Conservation (phyloP, 2,888 invertebrate species). For the Cheilosia grossa region DNA sequence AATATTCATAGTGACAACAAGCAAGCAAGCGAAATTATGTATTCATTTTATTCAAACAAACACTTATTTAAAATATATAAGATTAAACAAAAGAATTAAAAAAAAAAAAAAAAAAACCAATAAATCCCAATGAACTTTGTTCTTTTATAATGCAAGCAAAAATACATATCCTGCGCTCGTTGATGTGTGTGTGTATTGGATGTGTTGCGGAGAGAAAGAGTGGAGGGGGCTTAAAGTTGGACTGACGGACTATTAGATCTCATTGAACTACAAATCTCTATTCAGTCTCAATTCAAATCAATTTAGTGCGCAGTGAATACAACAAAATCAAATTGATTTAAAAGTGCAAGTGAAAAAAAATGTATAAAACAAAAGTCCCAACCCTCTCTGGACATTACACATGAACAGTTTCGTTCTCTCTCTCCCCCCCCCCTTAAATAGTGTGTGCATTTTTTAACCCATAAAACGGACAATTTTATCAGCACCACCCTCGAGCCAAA, state of each 20-base stretch:
- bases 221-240: constrained; percentile 56
- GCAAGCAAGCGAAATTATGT: constrained; percentile 67
- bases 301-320: constrained; percentile 61
- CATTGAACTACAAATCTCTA: constrained; percentile 36
- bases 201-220: constrained; percentile 62
- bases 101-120: constrained; percentile 37
- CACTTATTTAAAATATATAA: constrained; percentile 74
- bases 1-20: constrained; percentile 70
- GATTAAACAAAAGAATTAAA: constrained; percentile 62
- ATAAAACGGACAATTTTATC: constrained; percentile 55
- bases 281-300: not conserved
- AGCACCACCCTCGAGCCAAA: not conserved
- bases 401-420: constrained; percentile 66
- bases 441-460: constrained; percentile 65
- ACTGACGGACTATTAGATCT: constrained; percentile 69
- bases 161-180: constrained; percentile 33
- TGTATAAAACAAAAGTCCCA: constrained; percentile 28
- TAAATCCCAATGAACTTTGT: constrained; percentile 64
- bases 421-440: constrained; percentile 37
- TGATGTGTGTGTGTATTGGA: constrained; percentile 22
- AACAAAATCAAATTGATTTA: constrained; percentile 26
- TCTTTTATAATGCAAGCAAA: constrained; percentile 52
- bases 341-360: constrained; percentile 68
- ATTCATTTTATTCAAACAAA: constrained; percentile 63
- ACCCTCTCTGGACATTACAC: constrained; percentile 73